A percentile compares a stretch with the other conserved stretches of the same genome.
Evolutionary conservation across 1,140 invertebrate genomes (phyloP).

Genomic region (Hypsibius dujardini): DNA sequence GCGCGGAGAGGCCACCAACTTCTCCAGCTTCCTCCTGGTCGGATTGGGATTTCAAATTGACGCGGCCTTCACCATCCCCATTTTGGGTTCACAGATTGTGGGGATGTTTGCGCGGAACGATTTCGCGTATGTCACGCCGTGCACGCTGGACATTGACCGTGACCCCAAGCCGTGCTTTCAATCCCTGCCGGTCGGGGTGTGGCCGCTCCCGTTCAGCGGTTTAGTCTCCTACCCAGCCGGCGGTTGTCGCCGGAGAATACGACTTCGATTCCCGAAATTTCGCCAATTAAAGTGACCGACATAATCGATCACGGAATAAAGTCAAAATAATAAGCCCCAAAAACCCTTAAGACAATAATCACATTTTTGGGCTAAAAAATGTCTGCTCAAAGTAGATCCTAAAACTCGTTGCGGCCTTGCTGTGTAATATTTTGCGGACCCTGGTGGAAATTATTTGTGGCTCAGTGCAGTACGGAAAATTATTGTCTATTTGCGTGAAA

Average conservation of each 20-base stretch:
- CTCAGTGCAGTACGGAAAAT: too few relatives aligned
- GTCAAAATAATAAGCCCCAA: too few relatives aligned
- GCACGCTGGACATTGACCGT: background rate
- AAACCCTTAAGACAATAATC: too few relatives aligned
- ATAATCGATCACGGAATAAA: background rate
- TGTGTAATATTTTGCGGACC: too few relatives aligned
- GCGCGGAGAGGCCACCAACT: background rate
- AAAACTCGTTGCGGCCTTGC: too few relatives aligned
- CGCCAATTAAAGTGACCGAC: background rate
- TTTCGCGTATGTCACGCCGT: constrained; percentile 2
- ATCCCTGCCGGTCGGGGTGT: constrained; percentile 3
- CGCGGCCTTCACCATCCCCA: constrained; percentile 14
- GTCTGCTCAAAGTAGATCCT: too few relatives aligned
- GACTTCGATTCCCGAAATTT: background rate
- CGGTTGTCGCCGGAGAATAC: background rate
- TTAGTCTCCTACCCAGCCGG: background rate
- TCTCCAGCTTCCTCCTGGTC: background rate
- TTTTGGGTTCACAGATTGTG: constrained; percentile 7
- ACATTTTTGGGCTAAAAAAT: too few relatives aligned
- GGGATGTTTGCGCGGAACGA: constrained; percentile 7
- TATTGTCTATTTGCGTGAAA: too few relatives aligned
- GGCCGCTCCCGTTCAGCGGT: constrained; percentile 1
- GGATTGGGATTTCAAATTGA: background rate
- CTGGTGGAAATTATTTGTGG: too few relatives aligned
- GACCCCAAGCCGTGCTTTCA: constrained; percentile 10